Evolutionary conservation across 2,797 vertebrate species (phyloP).

Genomic region (Coregonus suidteri): DNA sequence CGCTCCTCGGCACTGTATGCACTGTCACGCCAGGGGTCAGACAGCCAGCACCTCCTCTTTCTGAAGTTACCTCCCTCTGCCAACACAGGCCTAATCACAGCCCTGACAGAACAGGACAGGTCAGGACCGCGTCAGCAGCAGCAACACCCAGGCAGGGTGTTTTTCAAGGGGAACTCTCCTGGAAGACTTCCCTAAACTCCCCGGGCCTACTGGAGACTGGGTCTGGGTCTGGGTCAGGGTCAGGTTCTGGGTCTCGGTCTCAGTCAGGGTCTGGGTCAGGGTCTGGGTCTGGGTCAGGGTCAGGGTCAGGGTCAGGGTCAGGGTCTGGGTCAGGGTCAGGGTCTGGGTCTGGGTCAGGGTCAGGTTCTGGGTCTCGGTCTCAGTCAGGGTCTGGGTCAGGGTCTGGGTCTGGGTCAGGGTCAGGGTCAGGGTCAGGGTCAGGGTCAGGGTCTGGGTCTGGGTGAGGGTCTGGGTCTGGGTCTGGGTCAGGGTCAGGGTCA

Average conservation of each 20-base stretch:
- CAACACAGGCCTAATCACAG: constrained; percentile 38
- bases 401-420: no score
- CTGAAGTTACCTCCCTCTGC: constrained; percentile 66
- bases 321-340: not conserved
- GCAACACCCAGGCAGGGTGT: constrained; percentile 17
- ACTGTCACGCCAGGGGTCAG: constrained; percentile 58
- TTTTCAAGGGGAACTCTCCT: constrained; percentile 45
- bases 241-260: no score
- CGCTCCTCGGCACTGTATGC: constrained; percentile 40
- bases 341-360: constrained; percentile 10
- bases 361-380: no score
- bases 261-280: not conserved
- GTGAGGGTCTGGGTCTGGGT: no score
- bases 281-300: constrained; percentile 23
- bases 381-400: constrained; percentile 10
- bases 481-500: no score
- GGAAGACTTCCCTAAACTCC: constrained; percentile 6
- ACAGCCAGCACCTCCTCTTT: constrained; percentile 56
- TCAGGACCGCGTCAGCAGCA: no score
- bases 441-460: no score
- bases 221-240: not conserved
- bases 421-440: no score
- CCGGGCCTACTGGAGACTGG: not conserved
- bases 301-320: constrained; percentile 9
- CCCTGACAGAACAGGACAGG: no score